phyloP scores from a whole-genome alignment of 37 sponge, comb jelly and placozoan species.

The Cladorhizidae sp. region DNA sequence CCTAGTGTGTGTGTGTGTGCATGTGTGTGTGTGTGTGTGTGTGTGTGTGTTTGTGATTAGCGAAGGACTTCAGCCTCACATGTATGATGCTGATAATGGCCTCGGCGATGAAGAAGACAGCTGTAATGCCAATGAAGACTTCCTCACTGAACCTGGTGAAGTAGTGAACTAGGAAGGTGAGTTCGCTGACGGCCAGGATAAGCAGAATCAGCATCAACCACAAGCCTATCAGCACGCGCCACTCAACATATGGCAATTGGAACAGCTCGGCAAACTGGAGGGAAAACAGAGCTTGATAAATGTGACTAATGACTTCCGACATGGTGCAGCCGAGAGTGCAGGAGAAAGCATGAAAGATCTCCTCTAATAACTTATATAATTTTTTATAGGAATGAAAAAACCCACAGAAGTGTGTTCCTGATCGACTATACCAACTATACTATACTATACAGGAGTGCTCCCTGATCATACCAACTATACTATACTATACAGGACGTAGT shows the following conservation, averaged over 20 bases:
- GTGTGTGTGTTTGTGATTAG: background rate
- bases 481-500: too few relatives aligned
- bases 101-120: slow-evolving; percentile 73
- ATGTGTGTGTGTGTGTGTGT: background rate
- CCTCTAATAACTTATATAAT: too few relatives aligned
- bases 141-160: slow-evolving; percentile 89
- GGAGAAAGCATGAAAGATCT: too few relatives aligned
- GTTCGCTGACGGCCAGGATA: slow-evolving; percentile 50
- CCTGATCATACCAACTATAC: too few relatives aligned
- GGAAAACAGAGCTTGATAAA: too few relatives aligned
- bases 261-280: slow-evolving; percentile 21
- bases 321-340: too few relatives aligned
- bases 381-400: too few relatives aligned
- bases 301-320: too few relatives aligned
- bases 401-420: too few relatives aligned
- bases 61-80: background rate
- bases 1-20: background rate
- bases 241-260: slow-evolving; percentile 56
- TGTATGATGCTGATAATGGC: slow-evolving; percentile 26
- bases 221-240: slow-evolving; percentile 74
- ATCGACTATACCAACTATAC: too few relatives aligned
- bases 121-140: slow-evolving; percentile 71
- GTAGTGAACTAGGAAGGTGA: slow-evolving; percentile 56
- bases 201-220: slow-evolving; percentile 72
- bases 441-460: too few relatives aligned